Evolutionary conservation across 1,140 invertebrate genomes (phyloP).

Genomic region (Nasonia longicornis): DNA sequence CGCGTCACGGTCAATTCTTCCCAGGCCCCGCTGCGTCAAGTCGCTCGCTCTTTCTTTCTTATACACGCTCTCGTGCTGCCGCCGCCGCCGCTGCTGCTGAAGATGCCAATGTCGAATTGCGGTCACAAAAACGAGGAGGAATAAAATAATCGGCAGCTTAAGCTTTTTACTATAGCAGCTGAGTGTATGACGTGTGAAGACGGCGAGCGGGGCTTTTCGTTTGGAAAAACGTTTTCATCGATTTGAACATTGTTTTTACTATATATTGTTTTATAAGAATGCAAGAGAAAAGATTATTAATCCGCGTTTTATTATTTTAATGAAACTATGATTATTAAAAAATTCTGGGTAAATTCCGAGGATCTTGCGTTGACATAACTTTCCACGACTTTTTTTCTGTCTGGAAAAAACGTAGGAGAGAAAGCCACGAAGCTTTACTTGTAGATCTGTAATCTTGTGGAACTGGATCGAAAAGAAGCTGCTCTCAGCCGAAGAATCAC

Average conservation of each 20-base stretch:
- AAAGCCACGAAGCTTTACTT: not conserved
- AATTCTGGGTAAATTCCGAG: too few relatives aligned
- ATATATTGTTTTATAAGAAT: too few relatives aligned
- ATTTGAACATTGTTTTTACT: too few relatives aligned
- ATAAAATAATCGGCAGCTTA: conserved; percentile 11
- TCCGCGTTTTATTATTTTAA: too few relatives aligned
- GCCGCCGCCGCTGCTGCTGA: too few relatives aligned
- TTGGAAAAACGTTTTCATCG: too few relatives aligned
- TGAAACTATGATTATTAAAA: too few relatives aligned
- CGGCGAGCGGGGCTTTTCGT: too few relatives aligned
- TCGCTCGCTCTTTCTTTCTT: conserved; percentile 13
- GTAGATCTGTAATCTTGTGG: conserved; percentile 13
- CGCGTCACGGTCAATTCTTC: conserved; percentile 39
- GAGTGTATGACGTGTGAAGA: too few relatives aligned
- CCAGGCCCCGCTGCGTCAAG: conserved; percentile 8
- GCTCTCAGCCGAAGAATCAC: conserved; percentile 17
- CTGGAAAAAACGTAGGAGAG: not conserved
- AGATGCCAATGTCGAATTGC: conserved; percentile 27
- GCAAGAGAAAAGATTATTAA: too few relatives aligned
- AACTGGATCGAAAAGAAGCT: conserved; percentile 36
- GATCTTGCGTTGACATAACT: not conserved
- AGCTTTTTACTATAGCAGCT: not conserved
- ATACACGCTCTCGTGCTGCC: not conserved
- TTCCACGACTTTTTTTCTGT: not conserved
- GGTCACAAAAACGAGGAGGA: conserved; percentile 23